A percentile compares a stretch with the other conserved stretches of the same genome.
Conservation (phyloP, 2,888 invertebrate genomes). For the Eupithecia abbreviata region DNA sequence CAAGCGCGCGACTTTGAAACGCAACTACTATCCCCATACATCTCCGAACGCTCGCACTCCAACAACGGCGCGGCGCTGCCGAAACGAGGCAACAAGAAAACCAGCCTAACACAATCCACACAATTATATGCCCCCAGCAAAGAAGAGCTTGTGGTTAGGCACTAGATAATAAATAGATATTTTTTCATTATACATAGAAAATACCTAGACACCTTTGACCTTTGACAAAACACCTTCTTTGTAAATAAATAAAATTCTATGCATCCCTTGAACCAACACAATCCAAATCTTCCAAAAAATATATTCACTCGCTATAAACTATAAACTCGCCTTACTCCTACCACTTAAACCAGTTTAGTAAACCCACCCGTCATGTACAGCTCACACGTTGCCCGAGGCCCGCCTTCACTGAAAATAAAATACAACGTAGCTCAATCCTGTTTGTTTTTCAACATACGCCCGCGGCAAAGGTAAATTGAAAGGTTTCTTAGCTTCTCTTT, state of each 20-base stretch:
- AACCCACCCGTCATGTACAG: constrained; percentile 16
- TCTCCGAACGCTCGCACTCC: no score
- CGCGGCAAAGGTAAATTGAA: background rate
- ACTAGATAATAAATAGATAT: no score
- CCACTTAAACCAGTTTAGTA: constrained; percentile 9
- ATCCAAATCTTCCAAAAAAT: background rate
- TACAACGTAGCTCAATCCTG: constrained; percentile 9
- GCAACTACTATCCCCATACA: no score
- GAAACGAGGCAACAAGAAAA: no score
- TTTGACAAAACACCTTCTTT: no score
- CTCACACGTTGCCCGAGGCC: constrained; percentile 1
- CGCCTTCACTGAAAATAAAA: constrained; percentile 12
- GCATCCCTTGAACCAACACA: background rate
- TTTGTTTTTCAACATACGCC: constrained; percentile 8
- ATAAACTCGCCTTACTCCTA: background rate
- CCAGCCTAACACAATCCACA: no score
- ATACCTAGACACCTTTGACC: no score
- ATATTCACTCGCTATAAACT: background rate
- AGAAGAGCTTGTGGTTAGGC: no score
- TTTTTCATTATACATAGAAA: no score
- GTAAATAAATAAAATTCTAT: background rate
- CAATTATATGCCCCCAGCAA: no score
- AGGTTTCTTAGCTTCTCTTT: background rate
- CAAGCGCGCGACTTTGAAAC: no score
- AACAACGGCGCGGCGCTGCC: no score